Conservation (phyloP, 2,113 vertebrate genomes). For the Irena cyanogastra region DNA sequence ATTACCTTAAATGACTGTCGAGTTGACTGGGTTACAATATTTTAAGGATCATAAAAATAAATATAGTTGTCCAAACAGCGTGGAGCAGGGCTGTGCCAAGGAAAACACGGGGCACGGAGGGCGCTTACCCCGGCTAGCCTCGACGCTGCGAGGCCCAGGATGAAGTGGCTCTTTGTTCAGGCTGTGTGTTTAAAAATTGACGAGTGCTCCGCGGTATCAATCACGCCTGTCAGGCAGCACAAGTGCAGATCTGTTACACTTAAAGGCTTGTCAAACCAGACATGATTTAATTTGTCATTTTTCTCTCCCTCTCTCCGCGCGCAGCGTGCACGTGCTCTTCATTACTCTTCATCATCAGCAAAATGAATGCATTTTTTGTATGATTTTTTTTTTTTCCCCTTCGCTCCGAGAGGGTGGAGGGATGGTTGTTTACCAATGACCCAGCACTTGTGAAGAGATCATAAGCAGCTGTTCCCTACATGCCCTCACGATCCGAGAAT, state of each 20-base stretch:
- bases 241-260: constrained; percentile 75
- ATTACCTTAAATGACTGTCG: constrained; percentile 73
- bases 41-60: constrained; percentile 76
- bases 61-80: constrained; percentile 69
- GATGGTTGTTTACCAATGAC: constrained; percentile 67
- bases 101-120: constrained; percentile 58
- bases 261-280: constrained; percentile 69
- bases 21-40: constrained; percentile 71
- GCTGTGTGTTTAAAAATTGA: constrained; percentile 74
- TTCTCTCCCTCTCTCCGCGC: constrained; percentile 31
- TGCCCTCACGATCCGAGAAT: constrained; percentile 46
- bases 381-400: neutral
- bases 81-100: constrained; percentile 61
- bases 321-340: constrained; percentile 64
- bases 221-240: constrained; percentile 69
- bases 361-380: constrained; percentile 71
- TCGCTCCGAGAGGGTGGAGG: neutral
- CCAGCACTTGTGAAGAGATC: constrained; percentile 69
- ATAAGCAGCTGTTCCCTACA: constrained; percentile 67
- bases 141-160: neutral
- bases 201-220: constrained; percentile 71
- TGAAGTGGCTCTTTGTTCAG: constrained; percentile 76
- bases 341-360: constrained; percentile 62
- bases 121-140: constrained; percentile 34
- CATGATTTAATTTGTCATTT: constrained; percentile 77